Percentiles rank a stretch among this genome's conserved stretches.
Conservation (phyloP, 2,888 invertebrate species). For the Erpobdella octoculata region DNA sequence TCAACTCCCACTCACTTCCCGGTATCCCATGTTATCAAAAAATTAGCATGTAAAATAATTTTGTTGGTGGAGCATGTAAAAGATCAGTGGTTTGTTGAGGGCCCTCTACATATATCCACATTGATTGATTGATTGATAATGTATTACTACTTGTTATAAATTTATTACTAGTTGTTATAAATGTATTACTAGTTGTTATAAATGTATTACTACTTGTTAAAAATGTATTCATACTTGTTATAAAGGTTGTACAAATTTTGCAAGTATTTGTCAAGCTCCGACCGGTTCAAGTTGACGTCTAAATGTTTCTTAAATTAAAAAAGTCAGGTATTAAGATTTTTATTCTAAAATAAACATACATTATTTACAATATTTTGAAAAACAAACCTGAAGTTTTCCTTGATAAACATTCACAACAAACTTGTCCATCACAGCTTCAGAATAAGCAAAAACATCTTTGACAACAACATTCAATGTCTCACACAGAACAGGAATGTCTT, state of each 20-base stretch:
- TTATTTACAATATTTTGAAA: too few species aligned
- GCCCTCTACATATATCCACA: too few species aligned
- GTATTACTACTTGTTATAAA: too few species aligned
- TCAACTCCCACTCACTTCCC: too few species aligned
- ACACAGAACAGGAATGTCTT: slow-evolving; percentile 79
- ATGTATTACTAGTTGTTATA: too few species aligned
- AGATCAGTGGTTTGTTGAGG: too few species aligned
- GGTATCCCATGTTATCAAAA: too few species aligned
- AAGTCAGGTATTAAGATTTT: neutral
- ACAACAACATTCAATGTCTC: slow-evolving; percentile 54
- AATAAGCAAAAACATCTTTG: slow-evolving; percentile 78
- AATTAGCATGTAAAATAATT: too few species aligned
- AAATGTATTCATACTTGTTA: slow-evolving; percentile 60
- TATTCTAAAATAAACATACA: neutral
- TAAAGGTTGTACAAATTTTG: slow-evolving; percentile 80
- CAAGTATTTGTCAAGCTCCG: slow-evolving; percentile 78
- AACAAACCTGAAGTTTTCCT: slow-evolving; percentile 60
- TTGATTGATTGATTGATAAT: too few species aligned
- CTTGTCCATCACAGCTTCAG: slow-evolving; percentile 94
- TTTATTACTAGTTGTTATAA: too few species aligned
- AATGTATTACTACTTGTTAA: too few species aligned
- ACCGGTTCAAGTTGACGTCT: slow-evolving; percentile 70
- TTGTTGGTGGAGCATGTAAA: too few species aligned
- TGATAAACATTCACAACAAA: slow-evolving; percentile 92
- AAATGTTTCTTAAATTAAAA: slow-evolving; percentile 63